phyloP scores from a whole-genome alignment of 53 echinoderm and acorn worm species.

The Luidia sarsii region DNA sequence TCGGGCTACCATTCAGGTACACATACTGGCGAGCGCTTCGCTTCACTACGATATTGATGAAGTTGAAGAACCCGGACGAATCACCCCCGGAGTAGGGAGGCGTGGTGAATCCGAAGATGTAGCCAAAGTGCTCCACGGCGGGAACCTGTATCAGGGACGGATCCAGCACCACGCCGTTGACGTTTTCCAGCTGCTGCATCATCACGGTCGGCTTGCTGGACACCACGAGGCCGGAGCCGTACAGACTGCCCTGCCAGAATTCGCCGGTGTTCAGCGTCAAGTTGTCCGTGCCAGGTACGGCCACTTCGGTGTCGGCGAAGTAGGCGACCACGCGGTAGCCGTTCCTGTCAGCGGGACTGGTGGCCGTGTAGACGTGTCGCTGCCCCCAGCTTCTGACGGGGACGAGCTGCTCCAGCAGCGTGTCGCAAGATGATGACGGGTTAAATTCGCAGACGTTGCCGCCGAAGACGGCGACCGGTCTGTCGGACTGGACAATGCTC shows the following conservation, averaged over 20 bases:
- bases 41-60: slow-evolving; percentile 62
- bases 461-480: slow-evolving; percentile 56
- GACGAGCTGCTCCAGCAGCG: slow-evolving; percentile 48
- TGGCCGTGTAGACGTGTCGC: slow-evolving; percentile 56
- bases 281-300: slow-evolving; percentile 24
- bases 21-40: slow-evolving; percentile 27
- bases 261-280: slow-evolving; percentile 37
- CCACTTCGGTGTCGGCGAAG: slow-evolving; percentile 43
- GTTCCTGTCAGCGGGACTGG: slow-evolving; percentile 21
- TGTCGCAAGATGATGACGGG: slow-evolving; percentile 53
- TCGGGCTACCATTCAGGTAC: slow-evolving; percentile 45
- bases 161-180: slow-evolving; percentile 44
- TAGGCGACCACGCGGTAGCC: slow-evolving; percentile 50
- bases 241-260: slow-evolving; percentile 51
- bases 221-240: slow-evolving; percentile 55
- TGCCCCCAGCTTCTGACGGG: slow-evolving; percentile 71
- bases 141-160: slow-evolving; percentile 75
- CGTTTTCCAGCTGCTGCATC: slow-evolving; percentile 46
- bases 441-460: slow-evolving; percentile 46
- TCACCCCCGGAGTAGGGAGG: slow-evolving; percentile 64
- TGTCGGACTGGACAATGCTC: slow-evolving; percentile 54
- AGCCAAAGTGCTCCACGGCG: slow-evolving; percentile 65
- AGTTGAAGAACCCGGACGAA: slow-evolving; percentile 59
- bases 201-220: slow-evolving; percentile 57
- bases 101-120: slow-evolving; percentile 65